A percentile compares a stretch with the other conserved stretches of the same genome.
Evolutionary conservation across 2,888 invertebrate species (phyloP).

Genomic region (Amblyjoppa proteus): DNA sequence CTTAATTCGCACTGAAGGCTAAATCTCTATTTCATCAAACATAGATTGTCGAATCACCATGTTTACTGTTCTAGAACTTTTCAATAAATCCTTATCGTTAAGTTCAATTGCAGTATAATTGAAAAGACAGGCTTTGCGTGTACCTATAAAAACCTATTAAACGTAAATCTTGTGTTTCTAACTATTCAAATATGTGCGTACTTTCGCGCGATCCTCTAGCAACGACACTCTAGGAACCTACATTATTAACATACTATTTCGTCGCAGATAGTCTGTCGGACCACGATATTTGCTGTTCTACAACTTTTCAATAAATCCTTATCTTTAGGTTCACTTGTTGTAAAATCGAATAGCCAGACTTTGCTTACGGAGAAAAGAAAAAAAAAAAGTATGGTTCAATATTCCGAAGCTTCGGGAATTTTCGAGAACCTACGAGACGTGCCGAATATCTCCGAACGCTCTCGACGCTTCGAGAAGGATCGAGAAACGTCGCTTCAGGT

Average conservation of each 20-base stretch:
- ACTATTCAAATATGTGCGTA: too few species aligned
- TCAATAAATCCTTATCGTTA: neutral
- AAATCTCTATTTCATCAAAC: neutral
- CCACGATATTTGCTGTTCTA: neutral
- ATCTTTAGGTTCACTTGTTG: neutral
- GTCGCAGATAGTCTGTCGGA: neutral
- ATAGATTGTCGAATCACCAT: neutral
- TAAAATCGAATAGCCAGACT: neutral
- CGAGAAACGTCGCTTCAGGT: neutral
- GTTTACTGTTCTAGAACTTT: neutral
- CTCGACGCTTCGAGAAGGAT: constrained; percentile 1
- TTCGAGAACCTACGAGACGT: constrained; percentile 1
- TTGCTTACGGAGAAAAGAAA: neutral
- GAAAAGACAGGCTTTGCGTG: neutral
- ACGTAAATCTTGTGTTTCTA: too few species aligned
- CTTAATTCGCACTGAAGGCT: too few species aligned
- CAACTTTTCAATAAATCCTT: too few species aligned
- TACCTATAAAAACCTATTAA: neutral
- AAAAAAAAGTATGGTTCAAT: neutral
- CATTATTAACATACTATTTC: neutral
- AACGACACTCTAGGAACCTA: too few species aligned
- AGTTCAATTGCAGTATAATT: neutral
- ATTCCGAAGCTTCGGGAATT: constrained; percentile 8
- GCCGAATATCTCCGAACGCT: neutral
- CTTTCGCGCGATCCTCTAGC: too few species aligned